Base-by-base conservation (phyloP, 2,797 vertebrate species). In the Tenualosa ilisha region DNA sequence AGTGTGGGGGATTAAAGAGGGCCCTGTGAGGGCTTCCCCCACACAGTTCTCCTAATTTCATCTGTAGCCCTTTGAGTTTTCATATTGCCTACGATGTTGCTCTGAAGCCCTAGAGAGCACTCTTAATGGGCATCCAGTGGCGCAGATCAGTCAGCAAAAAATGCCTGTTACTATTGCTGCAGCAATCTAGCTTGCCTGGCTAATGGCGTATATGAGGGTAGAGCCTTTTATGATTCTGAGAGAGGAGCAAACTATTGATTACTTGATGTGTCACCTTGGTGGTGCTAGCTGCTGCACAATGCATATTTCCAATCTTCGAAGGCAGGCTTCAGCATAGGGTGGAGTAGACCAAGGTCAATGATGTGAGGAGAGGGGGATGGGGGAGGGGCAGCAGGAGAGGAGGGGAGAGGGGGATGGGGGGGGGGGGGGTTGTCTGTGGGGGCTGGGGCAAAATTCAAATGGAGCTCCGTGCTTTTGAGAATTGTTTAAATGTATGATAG, bases 271-370 rank as follows among this genome's bases (percentile, higher is more conserved):
- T 87, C 87, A 84, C 49, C 56, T 86, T 89, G 90, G 84, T 79
- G 84, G 83, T 84, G 85, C 85, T 88, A 82, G 87, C 90, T 87
- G 85, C 86, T 83, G 83, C 59, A 87, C 72, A 79, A 31, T 87
- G 53, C 83, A 88, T 89, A 90, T 43, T 88, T 89, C 85, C 83
- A 88, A 46, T 46, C 82, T 56, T 87, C 79, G 82, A 59, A 89
- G 85, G 72, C 83, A 89, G 88, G 85, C 81, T 61, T 37, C 59
- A 72, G 82, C 75, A 61, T 79, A 50, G n/a, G 31, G 24, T 15
- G 6, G 81, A 56, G 13, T n/a, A 89, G 86, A 87, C 86, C 84
- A 91, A 92, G 90, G 91, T 89, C 90, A 92, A 90, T 92, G 87
- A 91, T 84, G 63, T 86, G 84, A 89, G 82, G 83, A 84, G 85